Base-by-base conservation (phyloP, 1,140 invertebrate genomes). In the Drosophila ironensis region DNA sequence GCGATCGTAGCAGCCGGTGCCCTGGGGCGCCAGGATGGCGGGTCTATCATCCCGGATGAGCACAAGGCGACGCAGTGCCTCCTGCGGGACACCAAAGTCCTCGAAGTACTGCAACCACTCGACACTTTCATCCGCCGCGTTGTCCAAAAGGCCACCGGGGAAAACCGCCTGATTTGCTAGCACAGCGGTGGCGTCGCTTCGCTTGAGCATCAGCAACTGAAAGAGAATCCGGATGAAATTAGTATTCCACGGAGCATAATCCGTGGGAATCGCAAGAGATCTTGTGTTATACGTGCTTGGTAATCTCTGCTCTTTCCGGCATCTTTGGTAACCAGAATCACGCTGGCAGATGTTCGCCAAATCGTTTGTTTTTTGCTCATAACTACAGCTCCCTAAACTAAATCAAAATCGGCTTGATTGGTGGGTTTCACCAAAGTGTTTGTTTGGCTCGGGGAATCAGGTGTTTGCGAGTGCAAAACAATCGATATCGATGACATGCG, bases 1-100 rank as follows among this genome's bases (percentile, higher is more conserved):
- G 0, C 80, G 67, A 52, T 86, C 80, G 12, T 86, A 86, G 46
- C 80, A 86, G n/a, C 80, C 80, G 1, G 50, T 86, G 12, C 80
- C 80, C 42, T 86, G 80, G 0, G 80, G 67, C 0, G 81, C 74
- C 38, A 86, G 45, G 40, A 87, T 64, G 0, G 12, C 19, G 4
- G 80, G 80, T 12, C 80, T 45, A 14, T 87, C 38, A 1, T 75
- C 61, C 4, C 20, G 51, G 19, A 60, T 28, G 1, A 87, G 28
- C 2, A 86, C 71, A 9, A 86, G 54, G 6, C 51, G 40, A 14
- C 80, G 81, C 27, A 86, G 40, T 7, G 47, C 27, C 16, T 45
- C 53, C 28, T 86, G 56, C 0, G 71, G 20, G 1, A 86, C 71
- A 9, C 81, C 80, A 22, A 87, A 86, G 30, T 72, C 24, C 20